Conservation (phyloP, 2,113 vertebrate genomes). For the Tachycineta bicolor region DNA sequence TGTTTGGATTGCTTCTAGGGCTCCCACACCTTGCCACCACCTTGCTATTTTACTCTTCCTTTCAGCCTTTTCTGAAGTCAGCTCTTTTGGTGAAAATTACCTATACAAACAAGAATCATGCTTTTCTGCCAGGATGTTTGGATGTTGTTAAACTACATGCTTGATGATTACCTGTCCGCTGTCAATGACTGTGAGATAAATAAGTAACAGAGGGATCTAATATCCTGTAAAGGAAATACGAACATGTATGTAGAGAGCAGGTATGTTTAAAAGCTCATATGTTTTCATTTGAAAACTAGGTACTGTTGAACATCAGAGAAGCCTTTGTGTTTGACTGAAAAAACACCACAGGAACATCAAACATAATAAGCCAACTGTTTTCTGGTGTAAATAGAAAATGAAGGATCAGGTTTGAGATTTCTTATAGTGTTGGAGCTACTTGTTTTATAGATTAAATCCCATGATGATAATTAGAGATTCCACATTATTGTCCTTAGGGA, state of each 20-base stretch:
- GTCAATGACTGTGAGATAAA: neutral
- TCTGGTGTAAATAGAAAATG: neutral
- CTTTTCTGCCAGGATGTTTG: neutral
- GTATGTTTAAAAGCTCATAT: neutral
- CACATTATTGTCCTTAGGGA: neutral
- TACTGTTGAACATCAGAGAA: neutral
- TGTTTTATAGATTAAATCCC: neutral
- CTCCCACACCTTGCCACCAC: neutral
- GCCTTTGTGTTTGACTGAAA: neutral
- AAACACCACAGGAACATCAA: neutral
- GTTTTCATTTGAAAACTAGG: neutral
- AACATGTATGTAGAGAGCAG: neutral
- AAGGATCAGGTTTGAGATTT: neutral
- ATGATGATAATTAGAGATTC: neutral
- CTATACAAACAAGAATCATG: accelerated
- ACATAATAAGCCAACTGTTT: neutral
- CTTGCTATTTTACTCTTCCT: neutral
- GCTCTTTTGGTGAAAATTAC: neutral
- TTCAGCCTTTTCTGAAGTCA: neutral
- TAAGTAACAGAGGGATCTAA: neutral
- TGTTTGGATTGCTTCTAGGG: neutral
- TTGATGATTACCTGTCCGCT: neutral
- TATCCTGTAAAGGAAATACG: accelerated
- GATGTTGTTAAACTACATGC: neutral
- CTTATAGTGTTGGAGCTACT: neutral